Conservation (phyloP, 2,113 vertebrate species). For the Chrysochloris asiatica region DNA sequence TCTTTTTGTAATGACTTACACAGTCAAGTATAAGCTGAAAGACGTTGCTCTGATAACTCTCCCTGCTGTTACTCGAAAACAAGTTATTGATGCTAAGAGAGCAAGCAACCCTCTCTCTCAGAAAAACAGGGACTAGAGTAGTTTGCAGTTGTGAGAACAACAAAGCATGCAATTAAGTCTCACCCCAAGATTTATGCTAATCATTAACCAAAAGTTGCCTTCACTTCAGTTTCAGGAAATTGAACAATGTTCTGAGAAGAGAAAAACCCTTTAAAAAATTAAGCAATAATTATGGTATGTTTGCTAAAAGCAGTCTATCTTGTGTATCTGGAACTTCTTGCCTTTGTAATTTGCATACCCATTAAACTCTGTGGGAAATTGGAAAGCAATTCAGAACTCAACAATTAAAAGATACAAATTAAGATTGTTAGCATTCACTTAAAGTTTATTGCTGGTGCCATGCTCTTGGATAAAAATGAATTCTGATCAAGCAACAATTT, state of each 20-base stretch:
- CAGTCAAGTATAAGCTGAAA: too few relatives aligned
- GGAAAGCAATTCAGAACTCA: conserved; percentile 61
- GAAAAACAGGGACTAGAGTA: conserved; percentile 50
- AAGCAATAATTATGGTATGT: conserved; percentile 67
- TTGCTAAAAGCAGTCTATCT: conserved; percentile 67
- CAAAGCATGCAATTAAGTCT: conserved; percentile 70
- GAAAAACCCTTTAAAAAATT: conserved; percentile 71
- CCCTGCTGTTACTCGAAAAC: conserved; percentile 46
- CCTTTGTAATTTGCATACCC: conserved; percentile 68
- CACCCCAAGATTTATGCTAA: conserved; percentile 57
- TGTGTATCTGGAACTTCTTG: conserved; percentile 42
- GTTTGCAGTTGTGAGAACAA: conserved; percentile 64
- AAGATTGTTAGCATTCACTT: conserved; percentile 62
- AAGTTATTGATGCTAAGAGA: conserved; percentile 54
- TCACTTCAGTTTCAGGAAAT: conserved; percentile 69
- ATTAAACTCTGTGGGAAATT: conserved; percentile 65
- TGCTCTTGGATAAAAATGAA: conserved; percentile 51
- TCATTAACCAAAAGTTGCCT: conserved; percentile 75
- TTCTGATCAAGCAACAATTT: background rate
- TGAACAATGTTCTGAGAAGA: conserved; percentile 47
- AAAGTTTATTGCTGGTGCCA: conserved; percentile 54
- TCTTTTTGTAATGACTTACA: background rate
- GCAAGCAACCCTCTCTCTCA: conserved; percentile 64
- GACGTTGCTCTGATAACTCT: conserved; percentile 41
- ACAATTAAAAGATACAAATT: conserved; percentile 71